These are phyloP conservation scores for Limnephilus rhombicus DNA, from an alignment of 2,888 invertebrate genomes.

Conservation along the genomic window DNA sequence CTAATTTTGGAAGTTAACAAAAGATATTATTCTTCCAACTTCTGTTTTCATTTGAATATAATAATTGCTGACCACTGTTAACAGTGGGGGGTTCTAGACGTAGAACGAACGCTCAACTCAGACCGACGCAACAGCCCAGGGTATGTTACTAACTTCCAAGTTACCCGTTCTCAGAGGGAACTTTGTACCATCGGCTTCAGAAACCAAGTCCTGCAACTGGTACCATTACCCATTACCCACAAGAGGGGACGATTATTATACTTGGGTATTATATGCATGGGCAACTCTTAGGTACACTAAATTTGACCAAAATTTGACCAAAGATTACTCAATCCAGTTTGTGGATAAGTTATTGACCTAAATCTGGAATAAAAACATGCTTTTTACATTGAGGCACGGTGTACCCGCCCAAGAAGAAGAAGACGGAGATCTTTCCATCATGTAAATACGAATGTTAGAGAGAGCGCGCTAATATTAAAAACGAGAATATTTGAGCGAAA, in stretches of 20 bases:
- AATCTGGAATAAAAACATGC: background rate
- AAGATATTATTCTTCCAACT: background rate
- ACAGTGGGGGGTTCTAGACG: background rate
- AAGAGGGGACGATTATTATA: background rate
- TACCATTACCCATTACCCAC: constrained; percentile 23
- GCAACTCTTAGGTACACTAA: background rate
- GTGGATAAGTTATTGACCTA: background rate
- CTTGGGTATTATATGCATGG: background rate
- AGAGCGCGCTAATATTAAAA: no score
- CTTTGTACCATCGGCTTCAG: constrained; percentile 44
- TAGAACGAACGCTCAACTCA: background rate
- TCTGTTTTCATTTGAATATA: background rate
- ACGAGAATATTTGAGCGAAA: no score
- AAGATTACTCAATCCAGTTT: background rate
- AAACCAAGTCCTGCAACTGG: constrained; percentile 41
- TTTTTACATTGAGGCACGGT: no score
- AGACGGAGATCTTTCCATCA: no score
- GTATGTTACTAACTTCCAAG: constrained; percentile 29
- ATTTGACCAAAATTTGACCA: background rate
- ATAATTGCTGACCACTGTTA: background rate
- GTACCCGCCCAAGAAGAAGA: no score
- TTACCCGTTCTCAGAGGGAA: constrained; percentile 14
- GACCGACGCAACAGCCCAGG: constrained; percentile 23
- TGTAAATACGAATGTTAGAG: no score
- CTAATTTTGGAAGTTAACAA: no score